These are phyloP conservation scores for Axis porcinus DNA, from an alignment of 2,113 vertebrate genomes.

Conservation along the genomic window DNA sequence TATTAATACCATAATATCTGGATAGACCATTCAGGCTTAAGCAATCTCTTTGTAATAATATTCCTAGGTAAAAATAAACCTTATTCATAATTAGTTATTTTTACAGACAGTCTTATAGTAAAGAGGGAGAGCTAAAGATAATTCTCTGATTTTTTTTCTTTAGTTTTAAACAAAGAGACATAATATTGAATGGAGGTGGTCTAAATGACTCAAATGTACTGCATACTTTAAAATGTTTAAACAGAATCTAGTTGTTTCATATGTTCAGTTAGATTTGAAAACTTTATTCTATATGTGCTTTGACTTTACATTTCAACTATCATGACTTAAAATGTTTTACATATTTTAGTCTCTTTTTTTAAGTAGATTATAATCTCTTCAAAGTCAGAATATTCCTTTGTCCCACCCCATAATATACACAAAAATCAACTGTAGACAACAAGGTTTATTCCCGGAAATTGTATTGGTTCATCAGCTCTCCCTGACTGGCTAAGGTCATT, in stretches of 20 bases:
- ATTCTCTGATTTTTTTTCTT: background rate
- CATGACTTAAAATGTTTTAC: background rate
- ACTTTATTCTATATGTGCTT: background rate
- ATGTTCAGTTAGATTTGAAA: background rate
- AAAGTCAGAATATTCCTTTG: background rate
- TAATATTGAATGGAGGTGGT: background rate
- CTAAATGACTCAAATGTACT: background rate
- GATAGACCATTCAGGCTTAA: background rate
- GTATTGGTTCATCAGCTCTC: background rate
- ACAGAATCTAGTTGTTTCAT: background rate
- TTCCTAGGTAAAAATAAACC: background rate
- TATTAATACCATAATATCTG: constrained; percentile 26
- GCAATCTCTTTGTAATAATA: background rate
- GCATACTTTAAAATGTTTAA: background rate
- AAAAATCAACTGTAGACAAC: background rate
- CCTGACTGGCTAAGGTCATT: background rate
- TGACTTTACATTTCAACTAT: background rate
- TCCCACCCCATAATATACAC: background rate
- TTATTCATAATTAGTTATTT: background rate
- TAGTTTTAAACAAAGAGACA: background rate
- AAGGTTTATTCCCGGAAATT: background rate
- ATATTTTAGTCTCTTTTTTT: background rate
- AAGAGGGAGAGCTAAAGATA: background rate
- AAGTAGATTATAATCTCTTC: background rate
- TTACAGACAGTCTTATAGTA: background rate